Base-by-base conservation (phyloP, 2,797 vertebrate species). In the Bothrops alternatus region DNA sequence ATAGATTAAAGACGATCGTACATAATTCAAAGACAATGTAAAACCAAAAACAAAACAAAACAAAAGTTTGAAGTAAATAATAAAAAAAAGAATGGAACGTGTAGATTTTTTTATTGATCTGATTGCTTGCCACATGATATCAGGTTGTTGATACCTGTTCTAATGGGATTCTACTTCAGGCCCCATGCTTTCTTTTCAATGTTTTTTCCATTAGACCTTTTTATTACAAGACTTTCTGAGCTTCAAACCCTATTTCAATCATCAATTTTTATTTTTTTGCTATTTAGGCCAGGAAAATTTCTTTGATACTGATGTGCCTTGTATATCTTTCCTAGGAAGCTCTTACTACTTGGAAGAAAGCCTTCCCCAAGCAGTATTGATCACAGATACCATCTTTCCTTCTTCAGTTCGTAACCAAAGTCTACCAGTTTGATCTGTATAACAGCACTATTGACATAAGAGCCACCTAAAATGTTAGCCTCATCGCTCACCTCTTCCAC, bases 241-340 rank as follows among this genome's bases (percentile, higher is more conserved):
- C 53, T 89, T 87, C 37, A 58, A 93, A 61, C n/a, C 61, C 20
- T 60, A 85, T 61, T 93, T 93, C 89, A 73, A 87, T 93, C 89
- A 90, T 73, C 82, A 42, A 42, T 42, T 42, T 3, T 42, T 42
- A 42, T 57, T 60, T 25, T 92, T 90, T 86, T n/a, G 20, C 53
- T 93, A 58, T 90, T 93, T 93, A 73, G 61, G 89, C 61, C 89
- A 93, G 53, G 58, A 87, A 93, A 90, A 93, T 73, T 37, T 73
- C 92, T 90, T 93, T 90, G 89, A 93, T 93, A 87, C 92, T 90
- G 63, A 90, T 90, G 92, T 90, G 61, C 37, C 85, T 87, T 73
- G 85, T 73, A 60, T 90, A 90, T 86, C 85, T 93, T 93, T 93
- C 92, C 85, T 87, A 87, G 20, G 61, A 93, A 93, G 55, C 56